Evolutionary conservation across 1,140 invertebrate species (phyloP).

Genomic region (Atta texana): DNA sequence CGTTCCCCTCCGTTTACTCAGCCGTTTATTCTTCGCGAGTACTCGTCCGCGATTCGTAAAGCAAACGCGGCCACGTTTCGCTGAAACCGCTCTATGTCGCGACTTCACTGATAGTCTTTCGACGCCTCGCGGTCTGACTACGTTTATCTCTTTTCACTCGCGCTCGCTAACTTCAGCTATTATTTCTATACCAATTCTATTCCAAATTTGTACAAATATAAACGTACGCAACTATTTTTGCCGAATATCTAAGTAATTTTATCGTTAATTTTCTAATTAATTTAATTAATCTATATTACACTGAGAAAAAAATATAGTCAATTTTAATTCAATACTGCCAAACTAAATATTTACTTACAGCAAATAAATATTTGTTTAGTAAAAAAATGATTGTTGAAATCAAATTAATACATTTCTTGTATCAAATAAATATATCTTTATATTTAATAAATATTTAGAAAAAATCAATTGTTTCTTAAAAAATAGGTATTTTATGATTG

Average conservation of each 20-base stretch:
- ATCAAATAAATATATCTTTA: no score
- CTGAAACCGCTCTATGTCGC: slow-evolving; percentile 44
- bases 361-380: no score
- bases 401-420: no score
- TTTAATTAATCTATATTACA: slow-evolving; percentile 5
- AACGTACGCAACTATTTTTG: background rate
- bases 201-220: background rate
- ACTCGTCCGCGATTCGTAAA: slow-evolving; percentile 36
- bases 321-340: no score
- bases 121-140: slow-evolving; percentile 47
- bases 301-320: no score
- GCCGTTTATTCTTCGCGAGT: slow-evolving; percentile 57
- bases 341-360: no score
- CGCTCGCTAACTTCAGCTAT: slow-evolving; percentile 42
- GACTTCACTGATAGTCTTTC: slow-evolving; percentile 37
- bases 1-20: slow-evolving; percentile 34
- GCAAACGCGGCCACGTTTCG: slow-evolving; percentile 21
- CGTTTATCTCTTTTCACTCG: slow-evolving; percentile 28
- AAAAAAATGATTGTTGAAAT: no score
- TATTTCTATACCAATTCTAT: background rate
- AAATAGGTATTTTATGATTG: background rate
- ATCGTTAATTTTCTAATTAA: background rate
- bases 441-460: no score
- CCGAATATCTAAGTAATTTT: background rate
- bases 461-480: background rate